Conservation (phyloP, 2,888 invertebrate genomes). For the Cyaniris semiargus region DNA sequence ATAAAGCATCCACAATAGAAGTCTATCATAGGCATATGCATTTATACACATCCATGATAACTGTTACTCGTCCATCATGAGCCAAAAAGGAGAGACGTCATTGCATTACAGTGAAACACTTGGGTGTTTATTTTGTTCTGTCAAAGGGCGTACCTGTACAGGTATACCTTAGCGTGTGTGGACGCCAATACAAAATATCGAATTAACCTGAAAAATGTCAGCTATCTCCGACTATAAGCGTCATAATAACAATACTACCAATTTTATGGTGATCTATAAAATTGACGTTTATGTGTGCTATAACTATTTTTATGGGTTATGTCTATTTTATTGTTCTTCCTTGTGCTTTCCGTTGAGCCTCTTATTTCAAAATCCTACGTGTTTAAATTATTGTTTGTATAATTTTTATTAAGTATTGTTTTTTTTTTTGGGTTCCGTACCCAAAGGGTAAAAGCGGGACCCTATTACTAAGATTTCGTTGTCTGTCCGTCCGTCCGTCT, state of each 20-base stretch:
- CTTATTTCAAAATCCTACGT: not conserved
- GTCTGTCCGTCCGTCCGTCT: too few species aligned
- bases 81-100: not conserved
- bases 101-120: not conserved
- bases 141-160: not conserved
- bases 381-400: not conserved
- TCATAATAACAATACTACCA: constrained; percentile 19
- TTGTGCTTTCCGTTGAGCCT: not conserved
- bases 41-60: too few species aligned
- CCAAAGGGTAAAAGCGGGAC: too few species aligned
- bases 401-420: not conserved
- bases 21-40: too few species aligned
- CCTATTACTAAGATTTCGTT: too few species aligned
- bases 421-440: too few species aligned
- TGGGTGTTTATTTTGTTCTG: not conserved
- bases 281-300: constrained; percentile 21
- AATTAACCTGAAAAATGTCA: constrained; percentile 2
- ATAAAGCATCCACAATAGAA: too few species aligned
- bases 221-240: not conserved
- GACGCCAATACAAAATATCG: not conserved
- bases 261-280: constrained; percentile 28
- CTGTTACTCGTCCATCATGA: too few species aligned
- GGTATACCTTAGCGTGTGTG: not conserved
- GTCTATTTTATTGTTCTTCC: constrained; percentile 26
- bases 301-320: constrained; percentile 18